A percentile compares a stretch with the other conserved stretches of the same genome.
Conservation (phyloP, 2,797 vertebrate species). For the Enteromius paludinosus region DNA sequence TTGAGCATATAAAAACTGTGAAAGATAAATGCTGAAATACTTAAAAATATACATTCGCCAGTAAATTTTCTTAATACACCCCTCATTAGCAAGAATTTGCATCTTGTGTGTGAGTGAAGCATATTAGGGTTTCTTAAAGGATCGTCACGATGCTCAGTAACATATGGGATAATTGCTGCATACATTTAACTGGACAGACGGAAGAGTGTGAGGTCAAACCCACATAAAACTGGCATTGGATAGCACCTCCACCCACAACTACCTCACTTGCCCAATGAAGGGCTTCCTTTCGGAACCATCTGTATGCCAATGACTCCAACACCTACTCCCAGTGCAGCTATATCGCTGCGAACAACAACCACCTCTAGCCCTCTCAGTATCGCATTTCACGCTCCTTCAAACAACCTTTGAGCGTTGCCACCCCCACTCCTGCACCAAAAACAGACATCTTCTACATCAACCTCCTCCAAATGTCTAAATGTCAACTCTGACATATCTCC, state of each 20-base stretch:
- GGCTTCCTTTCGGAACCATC: conserved; percentile 22
- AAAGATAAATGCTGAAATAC: background rate
- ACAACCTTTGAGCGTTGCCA: conserved; percentile 32
- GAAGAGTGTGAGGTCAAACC: conserved; percentile 24
- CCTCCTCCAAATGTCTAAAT: conserved; percentile 41
- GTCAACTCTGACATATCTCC: conserved; percentile 43
- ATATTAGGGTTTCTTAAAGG: conserved; percentile 2
- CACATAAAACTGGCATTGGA: conserved; percentile 3
- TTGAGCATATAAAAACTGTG: background rate
- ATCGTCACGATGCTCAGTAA: background rate
- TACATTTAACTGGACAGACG: conserved; percentile 28
- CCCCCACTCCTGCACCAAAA: conserved; percentile 26
- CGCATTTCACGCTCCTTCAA: conserved; percentile 27
- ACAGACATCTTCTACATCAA: conserved; percentile 34
- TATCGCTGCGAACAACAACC: conserved; percentile 12
- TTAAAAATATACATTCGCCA: too few species aligned
- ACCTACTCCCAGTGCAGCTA: conserved; percentile 22
- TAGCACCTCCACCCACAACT: conserved; percentile 39
- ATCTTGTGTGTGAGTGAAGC: background rate
- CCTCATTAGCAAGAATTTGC: background rate
- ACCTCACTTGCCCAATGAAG: background rate
- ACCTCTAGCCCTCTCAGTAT: conserved; percentile 9
- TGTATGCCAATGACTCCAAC: conserved; percentile 8
- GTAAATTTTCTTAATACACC: background rate
- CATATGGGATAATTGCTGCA: conserved; percentile 38